A percentile compares a stretch with the other conserved stretches of the same genome.
These are phyloP conservation scores for Melitaea athalia DNA, from an alignment of 2,888 invertebrate species.

Conservation along the genomic window DNA sequence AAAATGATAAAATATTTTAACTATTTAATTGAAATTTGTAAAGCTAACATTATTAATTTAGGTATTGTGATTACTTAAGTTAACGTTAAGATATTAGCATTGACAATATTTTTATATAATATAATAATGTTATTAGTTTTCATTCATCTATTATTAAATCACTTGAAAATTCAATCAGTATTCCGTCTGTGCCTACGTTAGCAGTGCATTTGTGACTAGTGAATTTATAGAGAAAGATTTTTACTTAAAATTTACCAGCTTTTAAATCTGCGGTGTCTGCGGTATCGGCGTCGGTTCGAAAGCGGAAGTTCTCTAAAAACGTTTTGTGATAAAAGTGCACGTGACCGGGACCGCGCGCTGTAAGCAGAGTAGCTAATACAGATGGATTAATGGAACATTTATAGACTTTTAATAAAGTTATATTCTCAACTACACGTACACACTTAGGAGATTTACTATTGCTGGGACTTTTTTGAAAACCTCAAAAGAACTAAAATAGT, in stretches of 20 bases:
- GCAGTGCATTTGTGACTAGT: constrained; percentile 27
- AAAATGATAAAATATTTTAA: neutral
- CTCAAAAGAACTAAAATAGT: too few species aligned
- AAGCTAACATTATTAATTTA: too few species aligned
- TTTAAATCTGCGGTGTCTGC: constrained; percentile 38
- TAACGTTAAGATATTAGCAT: too few species aligned
- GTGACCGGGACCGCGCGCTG: constrained; percentile 53
- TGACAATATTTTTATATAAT: too few species aligned
- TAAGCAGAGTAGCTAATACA: constrained; percentile 14
- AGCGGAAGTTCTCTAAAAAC: constrained; percentile 73
- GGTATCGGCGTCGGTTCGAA: constrained; percentile 45
- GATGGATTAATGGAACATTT: neutral
- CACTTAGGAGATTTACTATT: too few species aligned
- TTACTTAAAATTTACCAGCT: constrained; percentile 32
- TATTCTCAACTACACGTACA: too few species aligned
- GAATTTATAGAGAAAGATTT: constrained; percentile 17
- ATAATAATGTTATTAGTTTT: too few species aligned
- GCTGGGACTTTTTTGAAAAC: too few species aligned
- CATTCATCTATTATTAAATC: constrained; percentile 5
- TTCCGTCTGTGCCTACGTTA: constrained; percentile 26
- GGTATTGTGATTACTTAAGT: too few species aligned
- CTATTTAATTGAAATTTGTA: neutral
- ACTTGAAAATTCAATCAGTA: constrained; percentile 23
- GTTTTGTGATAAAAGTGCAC: constrained; percentile 67
- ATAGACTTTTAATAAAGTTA: neutral